Conservation (phyloP, 2,888 invertebrate genomes). For the Sylvicola cinctus region DNA sequence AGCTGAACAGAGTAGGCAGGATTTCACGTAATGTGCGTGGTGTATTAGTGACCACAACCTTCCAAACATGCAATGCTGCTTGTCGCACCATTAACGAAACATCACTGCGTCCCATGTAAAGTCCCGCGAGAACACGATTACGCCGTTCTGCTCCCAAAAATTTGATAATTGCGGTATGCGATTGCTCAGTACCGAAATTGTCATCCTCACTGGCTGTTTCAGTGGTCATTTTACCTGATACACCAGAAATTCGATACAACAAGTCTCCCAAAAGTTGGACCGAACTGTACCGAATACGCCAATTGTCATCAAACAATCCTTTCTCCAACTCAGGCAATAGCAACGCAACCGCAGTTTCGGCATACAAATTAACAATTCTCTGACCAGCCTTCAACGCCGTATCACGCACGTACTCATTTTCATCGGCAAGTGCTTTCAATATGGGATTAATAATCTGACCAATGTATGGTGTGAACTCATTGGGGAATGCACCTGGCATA, state of each 20-base stretch:
- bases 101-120: slow-evolving; percentile 95
- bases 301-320: slow-evolving; percentile 94
- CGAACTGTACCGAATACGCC: slow-evolving; percentile 89
- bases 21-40: slow-evolving; percentile 92
- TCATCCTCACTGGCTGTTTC: slow-evolving; percentile 97
- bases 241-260: slow-evolving; percentile 88
- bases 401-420: slow-evolving; percentile 95
- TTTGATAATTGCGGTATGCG: slow-evolving; percentile 74
- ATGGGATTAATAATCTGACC: slow-evolving; percentile 95
- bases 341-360: slow-evolving; percentile 82
- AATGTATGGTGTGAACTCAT: slow-evolving; percentile 88
- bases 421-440: slow-evolving; percentile 91
- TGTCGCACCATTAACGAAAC: slow-evolving; percentile 93
- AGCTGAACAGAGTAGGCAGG: slow-evolving; percentile 76
- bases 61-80: slow-evolving; percentile 97
- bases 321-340: slow-evolving; percentile 83
- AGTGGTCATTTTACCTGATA: slow-evolving; percentile 97
- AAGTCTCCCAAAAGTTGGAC: slow-evolving; percentile 91
- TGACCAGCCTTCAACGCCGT: slow-evolving; percentile 94
- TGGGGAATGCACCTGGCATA: slow-evolving; percentile 91
- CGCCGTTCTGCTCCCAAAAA: slow-evolving; percentile 76
- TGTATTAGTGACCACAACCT: slow-evolving; percentile 96
- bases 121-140: slow-evolving; percentile 79
- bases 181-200: slow-evolving; percentile 95
- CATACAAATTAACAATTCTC: slow-evolving; percentile 88